Base-by-base conservation (phyloP, 2,888 invertebrate species). In the Masnerella sp. region DNA sequence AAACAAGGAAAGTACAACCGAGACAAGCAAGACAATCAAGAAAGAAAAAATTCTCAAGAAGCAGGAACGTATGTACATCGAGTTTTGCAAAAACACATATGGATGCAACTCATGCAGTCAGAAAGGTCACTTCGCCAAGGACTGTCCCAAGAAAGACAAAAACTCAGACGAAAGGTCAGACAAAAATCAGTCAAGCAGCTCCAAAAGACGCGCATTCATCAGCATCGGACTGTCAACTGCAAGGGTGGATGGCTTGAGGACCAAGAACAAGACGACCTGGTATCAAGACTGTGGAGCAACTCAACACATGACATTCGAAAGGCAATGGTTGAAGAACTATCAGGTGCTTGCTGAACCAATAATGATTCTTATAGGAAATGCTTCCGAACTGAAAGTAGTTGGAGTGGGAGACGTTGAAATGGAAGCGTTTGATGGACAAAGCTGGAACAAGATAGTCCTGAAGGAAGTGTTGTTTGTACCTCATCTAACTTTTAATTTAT, bases 241-340 rank as follows among this genome's bases (percentile, higher is more conserved):
- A 15, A 70, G 72, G 25, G 17, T 65, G 12, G 54, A 64, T 11
- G 8, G 67, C 22, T 65, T 67, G 5, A 11, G 12, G 22, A 59
- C 54, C 36, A 68, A 47, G 22, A 67, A 62, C 28, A 42, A 36
- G 9, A 49, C 58, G n/a, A 52, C 47, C 0, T 76, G 79, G 80
- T 79, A 77, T 62, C 77, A 81, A 74, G 79, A 81, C 59, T 76
- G 81, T 72, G 79, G 77, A 45, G 80, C 80, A 9, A 80, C 78
- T 28, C 81, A 81, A 40, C 80, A 81, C 51, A 78, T 82, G 80
- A 80, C 79, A 11, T 76, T 56, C 4, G 69, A 64, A 52, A 61
- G 54, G 47, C 74, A 80, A 2, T 82, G 79, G 79, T 43, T 82
- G 45, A 74, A 43, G 8, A 72, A 80, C 43, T 74, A 45, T 36